phyloP scores from a whole-genome alignment of 2,113 vertebrate species.

The Plecotus auritus region DNA sequence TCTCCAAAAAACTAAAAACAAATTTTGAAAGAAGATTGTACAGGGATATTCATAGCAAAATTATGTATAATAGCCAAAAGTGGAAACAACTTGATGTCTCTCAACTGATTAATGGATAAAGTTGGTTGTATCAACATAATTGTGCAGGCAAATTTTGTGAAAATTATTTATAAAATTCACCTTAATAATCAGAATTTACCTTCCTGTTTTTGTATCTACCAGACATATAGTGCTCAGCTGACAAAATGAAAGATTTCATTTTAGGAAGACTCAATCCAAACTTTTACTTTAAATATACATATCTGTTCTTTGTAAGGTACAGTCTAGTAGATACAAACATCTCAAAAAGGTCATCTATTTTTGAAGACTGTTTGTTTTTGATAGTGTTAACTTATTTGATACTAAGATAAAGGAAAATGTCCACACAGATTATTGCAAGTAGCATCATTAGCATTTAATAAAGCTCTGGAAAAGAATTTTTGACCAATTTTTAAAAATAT shows the following conservation, averaged over 20 bases:
- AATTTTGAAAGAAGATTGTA: background rate
- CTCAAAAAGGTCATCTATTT: background rate
- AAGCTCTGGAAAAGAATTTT: background rate
- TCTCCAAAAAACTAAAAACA: background rate
- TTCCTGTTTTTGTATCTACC: background rate
- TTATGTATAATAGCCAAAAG: background rate
- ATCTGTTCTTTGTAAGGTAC: background rate
- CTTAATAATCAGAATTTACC: slow-evolving; percentile 21
- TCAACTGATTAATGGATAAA: background rate
- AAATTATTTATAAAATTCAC: background rate
- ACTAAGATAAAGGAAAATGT: background rate
- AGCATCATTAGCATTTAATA: background rate
- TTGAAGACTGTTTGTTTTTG: background rate
- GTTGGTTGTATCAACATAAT: background rate
- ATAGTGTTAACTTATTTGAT: background rate
- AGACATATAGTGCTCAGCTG: background rate
- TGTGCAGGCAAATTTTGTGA: background rate
- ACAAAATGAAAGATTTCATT: background rate
- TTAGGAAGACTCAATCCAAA: background rate
- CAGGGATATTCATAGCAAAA: background rate
- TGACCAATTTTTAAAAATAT: background rate
- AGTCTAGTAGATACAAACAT: background rate
- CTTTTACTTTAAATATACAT: background rate
- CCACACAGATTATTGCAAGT: background rate
- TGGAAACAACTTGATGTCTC: background rate